phyloP scores from a whole-genome alignment of 2,797 vertebrate species.

The Ataeniobius toweri region DNA sequence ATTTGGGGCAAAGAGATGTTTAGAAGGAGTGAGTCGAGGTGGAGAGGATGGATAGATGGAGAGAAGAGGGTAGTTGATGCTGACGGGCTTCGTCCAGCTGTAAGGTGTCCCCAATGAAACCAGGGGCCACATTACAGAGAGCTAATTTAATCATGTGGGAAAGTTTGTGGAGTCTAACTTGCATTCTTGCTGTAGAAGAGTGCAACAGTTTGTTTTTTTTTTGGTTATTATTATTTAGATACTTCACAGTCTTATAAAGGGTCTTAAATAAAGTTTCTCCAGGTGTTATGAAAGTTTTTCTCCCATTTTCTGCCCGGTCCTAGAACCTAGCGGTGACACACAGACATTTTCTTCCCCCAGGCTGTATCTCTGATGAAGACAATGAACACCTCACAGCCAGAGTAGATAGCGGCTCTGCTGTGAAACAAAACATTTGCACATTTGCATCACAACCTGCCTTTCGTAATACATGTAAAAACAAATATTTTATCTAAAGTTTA shows the following conservation, averaged over 20 bases:
- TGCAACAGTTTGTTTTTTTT: neutral
- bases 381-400: too few species aligned
- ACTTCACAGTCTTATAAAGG: neutral
- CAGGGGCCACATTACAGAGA: conserved; percentile 12
- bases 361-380: too few species aligned
- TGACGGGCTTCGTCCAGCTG: conserved; percentile 75
- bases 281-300: neutral
- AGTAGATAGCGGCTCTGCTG: too few species aligned
- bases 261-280: neutral
- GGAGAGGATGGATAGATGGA: conserved; percentile 40
- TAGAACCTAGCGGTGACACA: neutral
- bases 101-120: conserved; percentile 39
- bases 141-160: neutral
- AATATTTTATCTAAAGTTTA: too few species aligned
- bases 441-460: neutral
- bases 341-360: too few species aligned
- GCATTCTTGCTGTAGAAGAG: conserved; percentile 18
- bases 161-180: neutral
- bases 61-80: conserved; percentile 42
- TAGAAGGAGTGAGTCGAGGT: conserved; percentile 65
- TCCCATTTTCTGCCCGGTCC: neutral
- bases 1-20: conserved; percentile 62
- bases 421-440: too few species aligned
- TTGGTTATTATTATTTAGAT: neutral
- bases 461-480: too few species aligned